Conservation (phyloP, 2,888 invertebrate genomes). For the Koerneria pararmatus region DNA sequence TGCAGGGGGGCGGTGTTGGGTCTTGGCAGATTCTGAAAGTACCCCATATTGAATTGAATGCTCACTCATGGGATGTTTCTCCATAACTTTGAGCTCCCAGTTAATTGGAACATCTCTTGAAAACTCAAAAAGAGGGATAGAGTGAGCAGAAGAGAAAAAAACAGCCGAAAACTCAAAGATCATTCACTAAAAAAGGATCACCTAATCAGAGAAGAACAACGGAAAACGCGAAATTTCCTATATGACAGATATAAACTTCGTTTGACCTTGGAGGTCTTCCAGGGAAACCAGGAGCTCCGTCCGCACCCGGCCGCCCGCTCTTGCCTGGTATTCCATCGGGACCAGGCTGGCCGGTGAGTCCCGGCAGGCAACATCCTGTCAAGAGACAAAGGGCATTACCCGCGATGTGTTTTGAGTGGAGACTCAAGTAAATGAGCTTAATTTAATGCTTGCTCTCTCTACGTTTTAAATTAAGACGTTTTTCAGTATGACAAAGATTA, state of each 20-base stretch:
- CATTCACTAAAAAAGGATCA: neutral
- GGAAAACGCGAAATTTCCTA: neutral
- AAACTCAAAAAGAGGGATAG: no score
- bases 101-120: no score
- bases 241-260: neutral
- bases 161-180: no score
- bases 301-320: constrained; percentile 13
- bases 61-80: no score
- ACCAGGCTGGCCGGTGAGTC: constrained; percentile 3
- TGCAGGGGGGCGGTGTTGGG: constrained; percentile 17
- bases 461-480: no score
- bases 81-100: no score
- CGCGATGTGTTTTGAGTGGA: no score
- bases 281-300: constrained; percentile 20
- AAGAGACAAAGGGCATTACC: no score
- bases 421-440: no score
- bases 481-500: neutral
- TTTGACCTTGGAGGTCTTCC: constrained; percentile 18
- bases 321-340: constrained; percentile 12
- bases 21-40: constrained; percentile 17
- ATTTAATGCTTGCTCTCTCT: no score
- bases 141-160: no score
- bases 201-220: neutral
- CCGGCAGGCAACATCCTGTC: constrained; percentile 23
- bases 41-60: no score